phyloP scores from a whole-genome alignment of 1,140 invertebrate species.

The Bombus ignitus region DNA sequence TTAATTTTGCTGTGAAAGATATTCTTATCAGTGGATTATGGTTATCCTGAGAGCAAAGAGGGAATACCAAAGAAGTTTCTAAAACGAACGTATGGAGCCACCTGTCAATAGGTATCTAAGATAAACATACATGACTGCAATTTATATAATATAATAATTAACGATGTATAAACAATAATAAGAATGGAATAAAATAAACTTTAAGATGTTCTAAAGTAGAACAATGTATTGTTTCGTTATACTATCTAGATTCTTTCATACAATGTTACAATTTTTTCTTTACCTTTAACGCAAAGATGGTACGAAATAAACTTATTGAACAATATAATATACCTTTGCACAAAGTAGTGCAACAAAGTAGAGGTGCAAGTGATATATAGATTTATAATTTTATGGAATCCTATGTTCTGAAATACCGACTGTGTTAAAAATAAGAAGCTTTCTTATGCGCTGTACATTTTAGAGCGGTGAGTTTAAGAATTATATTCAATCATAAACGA shows the following conservation, averaged over 20 bases:
- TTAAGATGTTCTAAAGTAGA: too few species aligned
- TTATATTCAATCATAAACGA: neutral
- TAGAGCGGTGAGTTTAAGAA: neutral
- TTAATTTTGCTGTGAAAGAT: neutral
- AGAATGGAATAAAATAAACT: neutral
- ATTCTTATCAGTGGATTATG: neutral
- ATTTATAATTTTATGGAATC: neutral
- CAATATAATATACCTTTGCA: neutral
- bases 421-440: neutral
- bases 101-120: neutral
- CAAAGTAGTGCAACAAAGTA: neutral
- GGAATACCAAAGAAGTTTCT: neutral
- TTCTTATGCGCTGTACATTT: neutral
- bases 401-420: neutral
- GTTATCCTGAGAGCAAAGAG: neutral
- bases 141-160: neutral
- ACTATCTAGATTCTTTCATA: neutral
- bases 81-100: neutral
- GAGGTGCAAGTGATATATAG: neutral
- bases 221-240: neutral
- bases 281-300: too few species aligned
- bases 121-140: neutral
- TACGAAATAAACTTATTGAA: neutral
- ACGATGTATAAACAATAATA: neutral
- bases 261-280: too few species aligned